These are phyloP conservation scores for Anarhynchus alexandrinus DNA, from an alignment of 2,113 vertebrate genomes.

Conservation along the genomic window DNA sequence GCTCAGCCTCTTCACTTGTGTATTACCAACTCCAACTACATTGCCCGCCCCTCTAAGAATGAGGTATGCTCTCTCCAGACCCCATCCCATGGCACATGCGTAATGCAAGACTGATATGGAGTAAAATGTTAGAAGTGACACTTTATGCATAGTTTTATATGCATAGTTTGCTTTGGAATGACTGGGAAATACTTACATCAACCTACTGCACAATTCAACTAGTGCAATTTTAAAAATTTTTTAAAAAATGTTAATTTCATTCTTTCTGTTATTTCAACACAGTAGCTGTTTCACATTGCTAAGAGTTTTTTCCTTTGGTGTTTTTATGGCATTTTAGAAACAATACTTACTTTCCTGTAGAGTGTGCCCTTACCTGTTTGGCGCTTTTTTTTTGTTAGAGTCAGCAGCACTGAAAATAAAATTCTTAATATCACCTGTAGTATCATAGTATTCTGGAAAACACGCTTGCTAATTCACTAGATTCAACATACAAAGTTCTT, in stretches of 20 bases:
- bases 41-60: too few species aligned
- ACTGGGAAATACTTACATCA: background rate
- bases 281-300: background rate
- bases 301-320: background rate
- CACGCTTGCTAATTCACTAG: background rate
- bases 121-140: background rate
- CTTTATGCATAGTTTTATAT: background rate
- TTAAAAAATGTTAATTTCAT: background rate
- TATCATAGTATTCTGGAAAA: background rate
- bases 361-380: background rate
- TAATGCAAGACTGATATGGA: background rate
- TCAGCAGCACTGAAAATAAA: background rate
- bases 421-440: background rate
- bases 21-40: too few species aligned
- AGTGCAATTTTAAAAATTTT: background rate
- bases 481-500: background rate
- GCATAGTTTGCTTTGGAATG: background rate
- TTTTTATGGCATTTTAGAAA: background rate
- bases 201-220: background rate
- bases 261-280: background rate
- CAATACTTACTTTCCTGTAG: background rate
- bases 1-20: background rate
- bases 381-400: background rate
- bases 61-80: too few species aligned
- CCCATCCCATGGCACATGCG: background rate